Base-by-base conservation (phyloP, 2,888 invertebrate species). In the Galeruca laticollis region DNA sequence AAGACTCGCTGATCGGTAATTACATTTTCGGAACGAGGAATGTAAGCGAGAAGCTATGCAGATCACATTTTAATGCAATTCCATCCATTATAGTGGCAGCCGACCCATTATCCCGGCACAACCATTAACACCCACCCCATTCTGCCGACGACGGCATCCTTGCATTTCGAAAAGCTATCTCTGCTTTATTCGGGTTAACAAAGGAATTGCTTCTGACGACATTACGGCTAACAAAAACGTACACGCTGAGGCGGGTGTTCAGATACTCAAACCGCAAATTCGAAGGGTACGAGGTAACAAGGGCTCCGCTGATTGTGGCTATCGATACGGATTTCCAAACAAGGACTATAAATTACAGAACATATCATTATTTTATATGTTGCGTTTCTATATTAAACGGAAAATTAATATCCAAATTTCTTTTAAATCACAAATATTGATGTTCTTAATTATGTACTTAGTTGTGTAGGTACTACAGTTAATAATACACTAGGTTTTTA, bases 11-110 rank as follows among this genome's bases (percentile, higher is more conserved):
- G 66, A 66, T 82, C 82, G 80, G 82, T 82, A 82, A 82, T 82
- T 82, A 82, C 81, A 81, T 82, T 82, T 81, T 79, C 80, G 78
- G 79, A 79, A 79, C 79, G 78, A 77, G 78, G 79, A 81, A 81
- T 83, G 82, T 83, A 83, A 82, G 78, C 84, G 83, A 81, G 66
- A 66, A 49, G 82, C 85, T 85, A 85, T 86, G 86, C 86, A 86
- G 86, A 86, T 86, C 86, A 85, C 86, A 86, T 86, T 86, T 86
- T 86, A 86, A 86, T 86, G 86, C 86, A 86, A 86, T 86, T 86
- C 86, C 85, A 86, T 86, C 86, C 86, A 86, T 86, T 86, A 86
- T 86, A 84, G 66, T 66, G 66, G 66, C 66, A 66, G 66, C 51
- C 59, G 66, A 59, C 66, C 66, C 66, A 66, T 65, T 65, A 65